These are phyloP conservation scores for Hecatera dysodea DNA, from an alignment of 2,888 invertebrate genomes.

Conservation along the genomic window DNA sequence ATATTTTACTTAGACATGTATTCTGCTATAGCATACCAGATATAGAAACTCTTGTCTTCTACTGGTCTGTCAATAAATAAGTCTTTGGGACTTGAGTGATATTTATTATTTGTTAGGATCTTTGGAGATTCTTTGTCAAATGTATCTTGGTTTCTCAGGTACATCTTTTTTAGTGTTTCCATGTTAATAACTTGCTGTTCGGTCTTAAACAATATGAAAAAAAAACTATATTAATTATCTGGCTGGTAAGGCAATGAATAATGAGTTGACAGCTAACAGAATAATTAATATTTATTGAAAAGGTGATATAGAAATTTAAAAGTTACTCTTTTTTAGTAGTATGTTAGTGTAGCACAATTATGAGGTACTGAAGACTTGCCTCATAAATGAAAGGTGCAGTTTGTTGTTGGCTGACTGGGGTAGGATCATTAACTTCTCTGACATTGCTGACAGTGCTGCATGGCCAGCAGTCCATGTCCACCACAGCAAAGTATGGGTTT, in stretches of 20 bases:
- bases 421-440: constrained; percentile 92
- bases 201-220: constrained; percentile 83
- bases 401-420: constrained; percentile 77
- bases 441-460: constrained; percentile 94
- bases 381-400: constrained; percentile 90
- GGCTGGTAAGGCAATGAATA: too few species aligned
- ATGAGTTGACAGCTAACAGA: too few species aligned
- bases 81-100: constrained; percentile 81
- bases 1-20: neutral
- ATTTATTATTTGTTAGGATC: constrained; percentile 85
- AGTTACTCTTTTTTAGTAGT: neutral
- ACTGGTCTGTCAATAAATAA: constrained; percentile 75
- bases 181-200: constrained; percentile 90
- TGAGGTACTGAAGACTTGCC: constrained; percentile 72
- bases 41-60: constrained; percentile 73
- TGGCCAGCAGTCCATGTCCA: constrained; percentile 96
- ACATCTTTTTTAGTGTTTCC: constrained; percentile 90
- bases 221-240: neutral
- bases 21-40: constrained; percentile 74
- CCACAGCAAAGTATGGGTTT: constrained; percentile 95
- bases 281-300: too few species aligned
- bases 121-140: constrained; percentile 92
- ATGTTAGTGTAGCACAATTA: neutral
- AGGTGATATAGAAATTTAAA: neutral
- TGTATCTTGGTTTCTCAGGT: constrained; percentile 89